phyloP scores from a whole-genome alignment of 1,140 invertebrate species.

The Trinorchestia longiramus region DNA sequence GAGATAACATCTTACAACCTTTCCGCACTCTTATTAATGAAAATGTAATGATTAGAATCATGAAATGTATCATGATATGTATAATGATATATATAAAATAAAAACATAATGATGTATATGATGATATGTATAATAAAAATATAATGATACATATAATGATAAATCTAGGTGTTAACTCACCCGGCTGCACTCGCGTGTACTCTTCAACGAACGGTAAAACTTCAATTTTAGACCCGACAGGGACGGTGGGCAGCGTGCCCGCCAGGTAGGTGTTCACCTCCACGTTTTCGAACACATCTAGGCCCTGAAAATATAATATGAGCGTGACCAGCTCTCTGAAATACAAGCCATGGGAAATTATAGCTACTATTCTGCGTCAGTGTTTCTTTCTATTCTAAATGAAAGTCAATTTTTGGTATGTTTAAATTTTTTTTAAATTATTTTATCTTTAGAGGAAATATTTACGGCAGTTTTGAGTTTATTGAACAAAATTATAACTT shows the following conservation, averaged over 20 bases:
- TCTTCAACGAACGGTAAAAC: constrained; percentile 86
- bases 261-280: constrained; percentile 82
- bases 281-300: constrained; percentile 92
- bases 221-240: constrained; percentile 76
- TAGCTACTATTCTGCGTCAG: not conserved
- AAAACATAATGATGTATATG: too few species aligned
- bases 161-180: constrained; percentile 68
- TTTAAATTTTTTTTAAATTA: not conserved
- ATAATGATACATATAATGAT: too few species aligned
- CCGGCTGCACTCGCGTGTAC: constrained; percentile 78
- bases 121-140: too few species aligned
- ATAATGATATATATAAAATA: too few species aligned
- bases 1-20: too few species aligned
- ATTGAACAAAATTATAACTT: too few species aligned
- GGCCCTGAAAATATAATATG: constrained; percentile 73
- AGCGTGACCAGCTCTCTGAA: not conserved
- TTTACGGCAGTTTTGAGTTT: too few species aligned
- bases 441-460: too few species aligned
- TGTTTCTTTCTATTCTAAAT: not conserved
- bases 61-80: too few species aligned
- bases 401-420: too few species aligned
- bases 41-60: too few species aligned
- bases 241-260: constrained; percentile 81
- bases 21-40: too few species aligned
- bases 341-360: not conserved